Evolutionary conservation across 2,888 invertebrate species (phyloP), one percentile per base, ranked within the genome.

Genomic region (Catonia carolina): DNA sequence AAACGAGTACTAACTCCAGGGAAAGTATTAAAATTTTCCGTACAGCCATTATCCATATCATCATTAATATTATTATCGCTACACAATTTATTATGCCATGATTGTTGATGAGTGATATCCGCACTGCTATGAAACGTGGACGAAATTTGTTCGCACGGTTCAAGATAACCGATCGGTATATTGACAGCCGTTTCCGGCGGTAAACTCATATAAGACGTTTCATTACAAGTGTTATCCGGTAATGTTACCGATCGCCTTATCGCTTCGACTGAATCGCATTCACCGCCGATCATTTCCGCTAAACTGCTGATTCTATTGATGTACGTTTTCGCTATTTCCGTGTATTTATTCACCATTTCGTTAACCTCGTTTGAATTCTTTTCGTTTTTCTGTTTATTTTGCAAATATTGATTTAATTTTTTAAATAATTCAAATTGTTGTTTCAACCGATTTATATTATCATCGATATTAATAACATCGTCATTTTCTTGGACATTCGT

Each of bases 281-380:
- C 45, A 17, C 22, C 41, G 27, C 45, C 45, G n/a, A 45, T 45
- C 45, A 45, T 23, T 23, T 45, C 45, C 2, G 45, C 45, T 18
- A 45, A 14, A 45, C 22, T 45, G 1, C 23, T 23, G 7, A 45
- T 45, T 23, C 45, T 17, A 20, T 45, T 22, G 8, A 22, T 20
- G n/a, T 45, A 45, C 7, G 20, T 22, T 45, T 45, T 45, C 8
- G 45, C 45, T 45, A 45, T 14, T 45, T 45, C 45, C 18, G 27
- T 45, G 45, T 45, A 45, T 23, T 45, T 45, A 6, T 20, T 45
- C 2, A 45, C 45, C 7, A 45, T 45, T 45, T 45, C 45, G 22
- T 45, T 27, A 10, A 22, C 14, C 8, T 27, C 27, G 8, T 6
- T 27, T 27, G 8, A 6, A 27, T 27, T 27, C 8, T 27, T 27